Evolutionary conservation across 2,888 invertebrate genomes (phyloP), one percentile per base, ranked within the genome.

Genomic region (Agapetus fuscipes): DNA sequence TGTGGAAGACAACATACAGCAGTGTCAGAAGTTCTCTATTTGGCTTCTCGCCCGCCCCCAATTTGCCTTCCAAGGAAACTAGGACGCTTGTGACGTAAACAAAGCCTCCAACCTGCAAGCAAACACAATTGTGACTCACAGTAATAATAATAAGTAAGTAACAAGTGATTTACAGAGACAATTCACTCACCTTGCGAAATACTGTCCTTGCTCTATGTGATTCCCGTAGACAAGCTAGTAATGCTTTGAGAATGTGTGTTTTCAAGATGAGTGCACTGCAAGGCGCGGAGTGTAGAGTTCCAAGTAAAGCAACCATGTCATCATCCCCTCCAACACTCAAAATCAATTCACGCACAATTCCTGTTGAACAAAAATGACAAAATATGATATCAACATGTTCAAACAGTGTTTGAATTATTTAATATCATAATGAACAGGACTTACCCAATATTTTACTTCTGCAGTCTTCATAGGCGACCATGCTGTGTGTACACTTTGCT

Each of bases 31-130:
- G 73, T 54, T 89, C 86, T 34, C 60, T 62, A 31, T 66, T 64
- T 52, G 65, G 60, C 1, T 61, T 53, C 34, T 60, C 60, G 0
- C 61, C 52, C 2, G 59, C 56, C 52, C 71, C 70, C 15, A 93
- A 64, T 56, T 81, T 80, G 6, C 88, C 87, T 65, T 96, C 94
- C 57, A 98, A 68, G 0, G 91, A 88, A 0, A 93, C 86, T 33
- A 98, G 72, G 14, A 96, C 89, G 51, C 95, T 94, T 56, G 96
- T 94, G 16, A 98, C 84, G 58, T 96, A 96, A 1, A 97, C 89
- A 60, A 98, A 98, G 10, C 98, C 98, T 52, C 95, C 95, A 16
- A 93, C 74, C 76, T 76, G 50, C 29, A 51, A 51, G 31, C 17
- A 33, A 39, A 25, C 28, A 45, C 30, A 42, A 20, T n/a, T n/a